Conservation (phyloP, 2,113 vertebrate genomes). For the Platycercus adscitus region DNA sequence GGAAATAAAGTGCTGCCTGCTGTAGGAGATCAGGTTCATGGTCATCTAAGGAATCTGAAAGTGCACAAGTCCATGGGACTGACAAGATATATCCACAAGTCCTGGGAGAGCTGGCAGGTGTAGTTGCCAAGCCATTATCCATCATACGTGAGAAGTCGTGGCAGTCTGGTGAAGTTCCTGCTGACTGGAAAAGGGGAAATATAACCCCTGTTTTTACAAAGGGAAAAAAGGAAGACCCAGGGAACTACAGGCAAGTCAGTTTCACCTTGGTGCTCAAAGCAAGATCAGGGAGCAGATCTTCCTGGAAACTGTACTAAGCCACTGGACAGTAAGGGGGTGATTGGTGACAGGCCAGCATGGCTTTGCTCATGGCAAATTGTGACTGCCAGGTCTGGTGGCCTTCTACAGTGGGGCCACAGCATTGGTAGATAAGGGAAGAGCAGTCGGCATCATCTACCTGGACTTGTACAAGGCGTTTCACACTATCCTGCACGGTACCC, state of each 20-base stretch:
- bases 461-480: background rate
- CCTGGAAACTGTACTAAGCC: background rate
- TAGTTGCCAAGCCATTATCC: background rate
- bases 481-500: background rate
- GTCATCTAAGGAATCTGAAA: background rate
- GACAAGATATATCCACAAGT: background rate
- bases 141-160: background rate
- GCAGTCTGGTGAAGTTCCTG: background rate
- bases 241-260: background rate
- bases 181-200: background rate
- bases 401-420: background rate
- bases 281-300: background rate
- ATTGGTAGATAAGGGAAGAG: background rate
- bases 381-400: background rate
- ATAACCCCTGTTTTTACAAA: background rate
- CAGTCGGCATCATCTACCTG: background rate
- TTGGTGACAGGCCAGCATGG: background rate
- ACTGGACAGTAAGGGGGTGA: background rate
- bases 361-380: background rate
- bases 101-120: background rate
- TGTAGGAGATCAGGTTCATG: background rate
- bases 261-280: background rate
- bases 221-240: background rate
- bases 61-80: background rate
- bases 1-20: background rate